Percentiles rank a stretch among this genome's conserved stretches.
Conservation (phyloP, 2,888 invertebrate genomes). For the Platynereis dumerilii region DNA sequence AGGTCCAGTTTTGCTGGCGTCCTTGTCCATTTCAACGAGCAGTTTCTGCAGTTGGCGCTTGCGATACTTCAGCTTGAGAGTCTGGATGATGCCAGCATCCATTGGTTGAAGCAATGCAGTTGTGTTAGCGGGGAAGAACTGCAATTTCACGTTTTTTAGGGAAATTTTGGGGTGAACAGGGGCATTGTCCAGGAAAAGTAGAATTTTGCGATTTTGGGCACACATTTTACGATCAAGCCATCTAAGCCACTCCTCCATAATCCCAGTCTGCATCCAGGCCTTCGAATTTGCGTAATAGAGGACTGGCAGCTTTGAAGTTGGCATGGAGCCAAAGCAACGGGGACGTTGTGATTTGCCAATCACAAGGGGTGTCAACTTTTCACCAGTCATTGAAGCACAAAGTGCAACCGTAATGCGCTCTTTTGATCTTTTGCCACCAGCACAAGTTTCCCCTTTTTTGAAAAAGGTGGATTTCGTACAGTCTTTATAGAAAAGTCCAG, state of each 20-base stretch:
- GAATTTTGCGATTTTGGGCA: conserved; percentile 20
- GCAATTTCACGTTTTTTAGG: conserved; percentile 21
- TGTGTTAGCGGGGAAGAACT: conserved; percentile 23
- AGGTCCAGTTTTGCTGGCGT: too few relatives aligned
- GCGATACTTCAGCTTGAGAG: conserved; percentile 17
- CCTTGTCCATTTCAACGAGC: too few relatives aligned
- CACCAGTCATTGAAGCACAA: conserved; percentile 20
- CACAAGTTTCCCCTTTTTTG: conserved; percentile 34
- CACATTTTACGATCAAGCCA: neutral
- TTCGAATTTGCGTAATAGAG: conserved; percentile 36
- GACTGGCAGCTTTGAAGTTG: conserved; percentile 30
- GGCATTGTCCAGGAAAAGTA: conserved; percentile 31
- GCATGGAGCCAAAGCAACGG: conserved; percentile 36
- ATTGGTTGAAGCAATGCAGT: conserved; percentile 17
- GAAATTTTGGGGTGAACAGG: conserved; percentile 26
- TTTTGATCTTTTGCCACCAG: conserved; percentile 39
- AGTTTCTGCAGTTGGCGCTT: neutral
- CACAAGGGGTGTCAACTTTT: conserved; percentile 32
- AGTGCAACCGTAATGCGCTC: conserved; percentile 35
- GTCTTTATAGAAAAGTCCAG: conserved; percentile 36
- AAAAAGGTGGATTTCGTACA: conserved; percentile 35
- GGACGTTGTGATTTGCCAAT: conserved; percentile 38
- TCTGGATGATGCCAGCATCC: conserved; percentile 19
- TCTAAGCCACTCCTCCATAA: conserved; percentile 39
- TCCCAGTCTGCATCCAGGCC: conserved; percentile 37